Conservation (phyloP, 2,888 invertebrate species). For the Chymomyza amoena region DNA sequence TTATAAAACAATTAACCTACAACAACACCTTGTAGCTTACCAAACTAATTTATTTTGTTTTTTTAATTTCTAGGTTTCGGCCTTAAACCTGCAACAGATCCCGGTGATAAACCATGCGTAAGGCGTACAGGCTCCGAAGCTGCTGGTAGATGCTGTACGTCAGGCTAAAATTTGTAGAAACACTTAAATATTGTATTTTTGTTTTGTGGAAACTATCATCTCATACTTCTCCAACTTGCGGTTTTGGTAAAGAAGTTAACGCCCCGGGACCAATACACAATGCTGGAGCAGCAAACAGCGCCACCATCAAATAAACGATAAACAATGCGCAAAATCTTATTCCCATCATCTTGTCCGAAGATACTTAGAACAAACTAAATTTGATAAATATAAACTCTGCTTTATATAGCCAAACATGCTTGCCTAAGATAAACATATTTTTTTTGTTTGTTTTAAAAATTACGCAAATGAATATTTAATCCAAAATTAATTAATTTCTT, state of each 20-base stretch:
- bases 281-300: background rate
- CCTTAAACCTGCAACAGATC: too few relatives aligned
- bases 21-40: too few relatives aligned
- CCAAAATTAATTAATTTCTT: too few relatives aligned
- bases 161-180: background rate
- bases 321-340: background rate
- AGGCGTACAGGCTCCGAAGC: too few relatives aligned
- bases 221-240: background rate
- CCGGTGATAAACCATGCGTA: too few relatives aligned
- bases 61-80: too few relatives aligned
- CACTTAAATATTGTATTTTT: background rate
- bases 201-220: background rate
- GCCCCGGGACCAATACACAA: background rate
- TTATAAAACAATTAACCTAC: too few relatives aligned
- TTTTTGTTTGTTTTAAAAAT: too few relatives aligned
- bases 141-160: too few relatives aligned
- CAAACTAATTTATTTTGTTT: too few relatives aligned
- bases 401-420: background rate
- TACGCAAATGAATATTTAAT: too few relatives aligned
- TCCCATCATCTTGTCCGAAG: background rate
- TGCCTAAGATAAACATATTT: too few relatives aligned
- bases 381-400: background rate
- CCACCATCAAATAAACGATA: background rate
- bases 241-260: background rate
- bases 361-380: background rate